Conservation (phyloP, 2,888 invertebrate species). For the Smittia aterrima region DNA sequence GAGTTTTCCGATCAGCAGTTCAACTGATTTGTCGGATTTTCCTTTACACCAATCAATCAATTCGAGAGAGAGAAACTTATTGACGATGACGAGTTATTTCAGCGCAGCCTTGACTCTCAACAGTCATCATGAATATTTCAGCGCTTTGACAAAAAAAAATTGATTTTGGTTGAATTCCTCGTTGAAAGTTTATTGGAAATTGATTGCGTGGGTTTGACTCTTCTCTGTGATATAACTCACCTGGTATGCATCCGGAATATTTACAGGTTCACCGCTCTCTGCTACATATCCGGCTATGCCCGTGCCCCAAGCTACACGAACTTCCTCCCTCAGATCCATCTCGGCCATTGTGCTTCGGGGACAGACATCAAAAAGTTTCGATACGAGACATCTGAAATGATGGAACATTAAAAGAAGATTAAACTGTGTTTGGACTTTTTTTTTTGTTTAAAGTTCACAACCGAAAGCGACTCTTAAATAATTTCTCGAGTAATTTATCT, state of each 20-base stretch:
- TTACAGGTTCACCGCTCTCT: conserved; percentile 86
- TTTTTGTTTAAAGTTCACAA: no score
- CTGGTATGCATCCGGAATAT: conserved; percentile 95
- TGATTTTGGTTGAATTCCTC: neutral
- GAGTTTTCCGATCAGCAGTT: neutral
- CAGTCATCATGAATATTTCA: neutral
- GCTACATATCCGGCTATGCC: conserved; percentile 95
- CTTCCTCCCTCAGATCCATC: conserved; percentile 90
- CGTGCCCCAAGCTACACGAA: conserved; percentile 90
- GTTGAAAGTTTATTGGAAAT: no score
- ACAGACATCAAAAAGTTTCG: conserved; percentile 93
- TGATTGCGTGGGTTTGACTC: no score
- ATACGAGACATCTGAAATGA: conserved; percentile 71
- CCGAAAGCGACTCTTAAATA: no score
- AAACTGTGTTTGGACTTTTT: neutral
- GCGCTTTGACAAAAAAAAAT: neutral
- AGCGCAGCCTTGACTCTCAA: neutral
- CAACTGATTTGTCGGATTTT: neutral
- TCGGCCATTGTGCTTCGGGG: conserved; percentile 88
- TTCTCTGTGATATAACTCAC: conserved; percentile 54
- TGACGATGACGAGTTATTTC: neutral
- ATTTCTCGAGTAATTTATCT: no score
- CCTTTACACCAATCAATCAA: conserved; percentile 7
- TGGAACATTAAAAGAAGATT: neutral
- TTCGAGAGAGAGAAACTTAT: neutral